A percentile compares a stretch with the other conserved stretches of the same genome.
phyloP scores from a whole-genome alignment of 2,888 invertebrate species.

The Troides aeacus region DNA sequence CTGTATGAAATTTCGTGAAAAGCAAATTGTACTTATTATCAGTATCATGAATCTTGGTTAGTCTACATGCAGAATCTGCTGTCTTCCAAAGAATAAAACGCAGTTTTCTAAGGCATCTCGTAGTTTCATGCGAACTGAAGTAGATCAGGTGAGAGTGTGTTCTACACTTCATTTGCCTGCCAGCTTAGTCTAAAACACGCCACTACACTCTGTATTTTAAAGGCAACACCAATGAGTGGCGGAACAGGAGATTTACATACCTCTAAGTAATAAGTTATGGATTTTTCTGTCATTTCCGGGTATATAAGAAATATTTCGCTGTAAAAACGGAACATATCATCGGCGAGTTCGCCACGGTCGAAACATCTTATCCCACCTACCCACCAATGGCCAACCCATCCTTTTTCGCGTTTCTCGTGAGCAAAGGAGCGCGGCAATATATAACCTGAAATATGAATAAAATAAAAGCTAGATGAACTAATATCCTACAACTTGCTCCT shows the following conservation, averaged over 20 bases:
- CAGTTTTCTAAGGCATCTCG: no score
- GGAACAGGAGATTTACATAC: neutral
- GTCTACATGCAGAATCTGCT: no score
- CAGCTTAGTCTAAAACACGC: neutral
- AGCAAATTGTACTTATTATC: no score
- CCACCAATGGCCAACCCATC: constrained; percentile 71
- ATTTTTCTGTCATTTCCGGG: constrained; percentile 39
- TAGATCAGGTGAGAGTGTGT: no score
- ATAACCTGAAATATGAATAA: neutral
- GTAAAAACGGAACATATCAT: constrained; percentile 61
- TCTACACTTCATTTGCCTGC: neutral
- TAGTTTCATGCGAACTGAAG: no score
- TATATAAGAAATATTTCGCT: constrained; percentile 62
- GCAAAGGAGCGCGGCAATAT: neutral
- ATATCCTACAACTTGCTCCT: no score
- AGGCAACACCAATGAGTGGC: no score
- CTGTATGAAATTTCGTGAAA: no score
- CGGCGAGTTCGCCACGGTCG: constrained; percentile 55
- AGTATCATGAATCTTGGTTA: no score
- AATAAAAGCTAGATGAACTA: no score
- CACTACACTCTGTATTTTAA: neutral
- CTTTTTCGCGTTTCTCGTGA: neutral
- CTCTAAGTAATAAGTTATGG: neutral
- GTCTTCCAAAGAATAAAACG: no score
- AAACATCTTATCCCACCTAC: constrained; percentile 63